These are phyloP conservation scores for Hirtodrosophila trivittata DNA, from an alignment of 2,888 invertebrate genomes.

Conservation along the genomic window DNA sequence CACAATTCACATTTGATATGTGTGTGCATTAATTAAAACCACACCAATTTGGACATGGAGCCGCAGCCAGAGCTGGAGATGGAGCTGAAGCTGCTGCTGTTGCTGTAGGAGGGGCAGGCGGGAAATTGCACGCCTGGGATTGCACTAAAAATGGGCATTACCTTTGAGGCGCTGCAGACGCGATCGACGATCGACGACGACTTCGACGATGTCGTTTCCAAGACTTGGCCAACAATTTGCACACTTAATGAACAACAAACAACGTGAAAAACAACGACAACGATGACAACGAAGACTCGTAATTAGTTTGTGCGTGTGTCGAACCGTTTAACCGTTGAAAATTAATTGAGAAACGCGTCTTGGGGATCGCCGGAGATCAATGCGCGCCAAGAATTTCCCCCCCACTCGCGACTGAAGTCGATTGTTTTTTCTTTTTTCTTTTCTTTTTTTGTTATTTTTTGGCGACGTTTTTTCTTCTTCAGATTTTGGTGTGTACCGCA, in stretches of 20 bases:
- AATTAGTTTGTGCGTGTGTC: conserved; percentile 34
- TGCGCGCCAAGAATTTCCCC: conserved; percentile 29
- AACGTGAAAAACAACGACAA: conserved; percentile 13
- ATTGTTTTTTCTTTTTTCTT: not conserved
- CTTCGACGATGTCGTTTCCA: conserved; percentile 1
- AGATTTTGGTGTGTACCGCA: conserved; percentile 44
- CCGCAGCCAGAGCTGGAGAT: not conserved
- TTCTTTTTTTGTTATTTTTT: conserved; percentile 4
- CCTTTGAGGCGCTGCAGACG: conserved; percentile 53
- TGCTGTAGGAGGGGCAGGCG: not conserved
- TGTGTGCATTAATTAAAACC: conserved; percentile 65
- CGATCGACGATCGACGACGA: not conserved
- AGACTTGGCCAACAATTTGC: conserved; percentile 56
- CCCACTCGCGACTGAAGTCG: conserved; percentile 3
- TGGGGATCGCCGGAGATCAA: conserved; percentile 14
- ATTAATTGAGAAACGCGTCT: conserved; percentile 47
- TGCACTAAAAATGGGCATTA: conserved; percentile 57
- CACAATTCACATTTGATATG: conserved; percentile 29
- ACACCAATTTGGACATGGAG: conserved; percentile 34
- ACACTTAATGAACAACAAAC: conserved; percentile 57
- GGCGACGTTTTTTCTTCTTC: conserved; percentile 10
- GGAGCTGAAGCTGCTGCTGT: not conserved
- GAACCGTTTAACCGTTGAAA: conserved; percentile 31
- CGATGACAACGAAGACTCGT: conserved; percentile 5
- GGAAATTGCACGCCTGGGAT: conserved; percentile 72